phyloP scores from a whole-genome alignment of 2,113 vertebrate species.

The Corythoichthys haematopterus region DNA sequence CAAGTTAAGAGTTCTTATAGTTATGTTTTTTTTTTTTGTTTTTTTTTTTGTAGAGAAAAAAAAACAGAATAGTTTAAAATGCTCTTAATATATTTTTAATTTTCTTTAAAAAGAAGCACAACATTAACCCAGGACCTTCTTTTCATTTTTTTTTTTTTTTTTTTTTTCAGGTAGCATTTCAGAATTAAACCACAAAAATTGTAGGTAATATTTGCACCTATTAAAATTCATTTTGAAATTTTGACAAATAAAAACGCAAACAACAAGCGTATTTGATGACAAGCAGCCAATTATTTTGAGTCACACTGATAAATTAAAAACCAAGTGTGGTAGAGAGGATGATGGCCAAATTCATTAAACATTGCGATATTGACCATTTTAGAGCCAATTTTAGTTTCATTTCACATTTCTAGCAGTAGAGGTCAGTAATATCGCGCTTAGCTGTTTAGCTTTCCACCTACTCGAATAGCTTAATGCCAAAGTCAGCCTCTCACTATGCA shows the following conservation, averaged over 20 bases:
- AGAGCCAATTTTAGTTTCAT: not conserved
- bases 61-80: not conserved
- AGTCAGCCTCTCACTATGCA: conserved; percentile 7
- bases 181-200: not conserved
- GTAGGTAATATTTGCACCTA: not conserved
- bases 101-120: not conserved
- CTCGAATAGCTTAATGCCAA: not conserved
- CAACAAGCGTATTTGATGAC: no score
- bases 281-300: no score
- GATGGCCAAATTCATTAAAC: not conserved
- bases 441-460: not conserved
- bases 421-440: conserved; percentile 42
- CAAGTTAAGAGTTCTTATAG: no score
- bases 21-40: no score
- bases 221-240: not conserved
- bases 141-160: not conserved
- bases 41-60: not conserved
- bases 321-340: not conserved
- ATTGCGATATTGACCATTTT: not conserved
- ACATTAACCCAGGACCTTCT: not conserved
- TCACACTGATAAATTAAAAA: not conserved
- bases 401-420: conserved; percentile 48
- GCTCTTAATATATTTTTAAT: not conserved
- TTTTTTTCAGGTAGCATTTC: not conserved
- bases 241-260: not conserved